Evolutionary conservation across 2,113 vertebrate genomes (phyloP), one percentile per base, ranked within the genome.

Genomic region (Stictonetta naevosa): DNA sequence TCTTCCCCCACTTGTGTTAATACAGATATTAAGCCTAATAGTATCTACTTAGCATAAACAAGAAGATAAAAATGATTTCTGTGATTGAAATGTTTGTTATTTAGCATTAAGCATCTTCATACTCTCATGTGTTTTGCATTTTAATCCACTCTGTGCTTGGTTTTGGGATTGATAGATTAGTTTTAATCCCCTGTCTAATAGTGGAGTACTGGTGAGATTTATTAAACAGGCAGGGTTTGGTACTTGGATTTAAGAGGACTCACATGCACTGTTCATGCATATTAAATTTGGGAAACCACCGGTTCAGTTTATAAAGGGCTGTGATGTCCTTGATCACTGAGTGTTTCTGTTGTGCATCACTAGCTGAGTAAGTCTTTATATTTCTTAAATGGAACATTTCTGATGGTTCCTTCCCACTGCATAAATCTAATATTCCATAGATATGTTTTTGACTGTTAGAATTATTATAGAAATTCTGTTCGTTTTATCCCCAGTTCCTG

Each of bases 181-280:
- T 98, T 98, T 98, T 98, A 98, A 98, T 98, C 98, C 98, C 95
- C 97, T 98, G 98, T 98, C 98, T 98, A 98, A 98, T 98, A 98
- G 98, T 97, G 95, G 97, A 98, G 97, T 97, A 97, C 97, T 98
- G 98, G 97, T 98, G 98, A 98, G 98, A 98, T 98, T 98, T 98
- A 98, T 98, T 98, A 97, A 98, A 97, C 97, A 98, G 97, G 95
- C 98, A 97, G 97, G 97, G 97, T 96, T 97, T 97, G 98, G 97
- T 97, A 96, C 97, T 97, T 98, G 98, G 97, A 98, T 98, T 98
- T 98, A 98, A 98, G 97, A 98, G 97, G 97, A 97, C 97, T 98
- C 97, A 96, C 93, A 62, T 97, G 93, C 94, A 76, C 96, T 95
- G 93, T 96, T 97, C 97, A 98, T 98, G 97, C 98, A 98, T 98